These are phyloP conservation scores for Steatornis caripensis DNA, from an alignment of 2,113 vertebrate species.

Conservation along the genomic window DNA sequence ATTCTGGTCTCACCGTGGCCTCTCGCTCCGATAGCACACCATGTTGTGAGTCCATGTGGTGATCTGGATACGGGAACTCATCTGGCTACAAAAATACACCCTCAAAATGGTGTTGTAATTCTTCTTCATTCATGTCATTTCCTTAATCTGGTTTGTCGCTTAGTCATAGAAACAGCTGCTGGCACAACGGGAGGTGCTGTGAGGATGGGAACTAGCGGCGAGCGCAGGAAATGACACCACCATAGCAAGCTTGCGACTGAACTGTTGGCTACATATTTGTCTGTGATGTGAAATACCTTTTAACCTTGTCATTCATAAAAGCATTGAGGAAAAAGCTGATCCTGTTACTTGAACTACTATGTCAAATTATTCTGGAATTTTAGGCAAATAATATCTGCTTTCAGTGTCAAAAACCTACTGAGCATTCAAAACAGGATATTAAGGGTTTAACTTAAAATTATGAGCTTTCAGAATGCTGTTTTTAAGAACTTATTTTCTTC, in stretches of 20 bases:
- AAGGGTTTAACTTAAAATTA: not conserved
- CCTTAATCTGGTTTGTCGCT: not conserved
- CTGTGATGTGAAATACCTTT: not conserved
- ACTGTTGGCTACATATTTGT: not conserved
- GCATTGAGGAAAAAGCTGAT: not conserved
- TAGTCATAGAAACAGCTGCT: not conserved
- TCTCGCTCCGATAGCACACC: not conserved
- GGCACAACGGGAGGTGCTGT: not conserved
- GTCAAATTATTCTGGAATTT: not conserved
- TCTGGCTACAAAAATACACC: not conserved
- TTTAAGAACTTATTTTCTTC: not conserved
- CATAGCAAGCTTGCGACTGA: not conserved
- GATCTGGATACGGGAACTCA: not conserved
- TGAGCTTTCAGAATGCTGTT: not conserved
- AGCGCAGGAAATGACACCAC: not conserved
- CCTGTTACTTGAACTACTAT: not conserved
- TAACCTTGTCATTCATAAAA: not conserved
- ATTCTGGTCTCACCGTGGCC: not conserved
- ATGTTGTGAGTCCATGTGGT: not conserved
- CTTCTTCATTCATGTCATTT: not conserved
- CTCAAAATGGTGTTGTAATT: not conserved
- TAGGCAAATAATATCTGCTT: not conserved
- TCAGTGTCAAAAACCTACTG: not conserved
- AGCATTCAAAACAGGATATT: not conserved
- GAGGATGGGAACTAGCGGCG: not conserved